Evolutionary conservation across 2,888 invertebrate genomes (phyloP), one percentile per base, ranked within the genome.

Genomic region (Lithosia quadra): DNA sequence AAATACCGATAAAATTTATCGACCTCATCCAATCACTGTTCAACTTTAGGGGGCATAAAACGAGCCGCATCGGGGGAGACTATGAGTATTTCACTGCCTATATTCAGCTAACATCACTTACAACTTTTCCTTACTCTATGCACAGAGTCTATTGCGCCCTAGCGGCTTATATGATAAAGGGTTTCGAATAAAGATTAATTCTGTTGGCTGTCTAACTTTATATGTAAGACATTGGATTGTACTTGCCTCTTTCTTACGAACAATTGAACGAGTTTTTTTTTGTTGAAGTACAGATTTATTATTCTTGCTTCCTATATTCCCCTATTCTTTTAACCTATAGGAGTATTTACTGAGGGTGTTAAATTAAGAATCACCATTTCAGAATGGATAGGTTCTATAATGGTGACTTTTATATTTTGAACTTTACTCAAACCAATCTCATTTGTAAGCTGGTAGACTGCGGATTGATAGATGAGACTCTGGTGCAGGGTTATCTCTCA

Each of bases 41-140:
- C 21, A 70, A 75, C 77, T 77, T 75, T 76, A 70, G 79, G 79
- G 79, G 77, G 81, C 74, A 84, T 76, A 79, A 79, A 80, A 77
- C 78, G 80, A 69, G 75, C 75, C 67, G 65, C 81, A 69, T 75
- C 78, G 77, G 74, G 84, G 84, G 82, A 80, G 77, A 77, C 73
- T 74, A 73, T 82, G 79, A 86, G 85, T 84, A 86, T 86, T 89
- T 86, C 84, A 86, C 80, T 84, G 84, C 80, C 82, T 77, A 76
- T 71, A 75, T 71, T 75, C 75, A 68, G 70, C 74, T 81, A 83
- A 80, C 87, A 85, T 87, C 83, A 84, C 83, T 88, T 84, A 84
- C 81, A 86, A 89, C 80, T 88, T 88, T 83, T 72, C 75, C 75
- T 71, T 56, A 33, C 64, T 60, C 77, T 73, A 68, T 72, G 67